These are phyloP conservation scores for Cheiracanthium punctorium DNA, from an alignment of 2,888 invertebrate species.

Conservation along the genomic window DNA sequence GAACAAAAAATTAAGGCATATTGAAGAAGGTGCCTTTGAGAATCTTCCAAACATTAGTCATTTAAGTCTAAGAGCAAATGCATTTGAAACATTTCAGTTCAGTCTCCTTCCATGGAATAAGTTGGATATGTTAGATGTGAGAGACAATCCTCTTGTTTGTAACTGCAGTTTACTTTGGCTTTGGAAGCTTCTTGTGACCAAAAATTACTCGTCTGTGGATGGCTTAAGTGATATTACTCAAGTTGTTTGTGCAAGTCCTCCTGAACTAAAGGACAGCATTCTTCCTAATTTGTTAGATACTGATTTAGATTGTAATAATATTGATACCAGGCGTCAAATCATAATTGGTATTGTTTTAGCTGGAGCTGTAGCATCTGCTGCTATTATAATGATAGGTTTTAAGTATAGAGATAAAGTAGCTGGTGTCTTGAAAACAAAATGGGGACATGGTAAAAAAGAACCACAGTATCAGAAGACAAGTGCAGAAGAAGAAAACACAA, in stretches of 20 bases:
- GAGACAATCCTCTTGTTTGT: constrained; percentile 89
- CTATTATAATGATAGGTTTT: constrained; percentile 51
- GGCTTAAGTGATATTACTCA: constrained; percentile 52
- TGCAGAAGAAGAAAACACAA: constrained; percentile 69
- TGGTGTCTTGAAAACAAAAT: constrained; percentile 61
- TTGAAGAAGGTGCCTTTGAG: constrained; percentile 68
- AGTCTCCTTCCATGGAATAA: constrained; percentile 80
- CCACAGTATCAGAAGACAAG: constrained; percentile 70
- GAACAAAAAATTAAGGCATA: constrained; percentile 60
- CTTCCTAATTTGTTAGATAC: constrained; percentile 58
- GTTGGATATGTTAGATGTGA: constrained; percentile 84
- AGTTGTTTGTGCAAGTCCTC: constrained; percentile 68
- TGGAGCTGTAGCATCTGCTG: constrained; percentile 25
- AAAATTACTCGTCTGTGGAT: constrained; percentile 52
- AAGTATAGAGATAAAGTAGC: constrained; percentile 60
- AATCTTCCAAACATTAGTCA: constrained; percentile 59
- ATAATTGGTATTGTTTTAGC: constrained; percentile 54
- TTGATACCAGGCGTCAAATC: constrained; percentile 53
- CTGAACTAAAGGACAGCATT: constrained; percentile 44
- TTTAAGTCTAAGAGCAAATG: constrained; percentile 69
- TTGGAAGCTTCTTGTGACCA: constrained; percentile 60
- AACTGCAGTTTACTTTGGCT: constrained; percentile 92
- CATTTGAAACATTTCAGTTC: constrained; percentile 62
- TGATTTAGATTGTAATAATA: constrained; percentile 68
- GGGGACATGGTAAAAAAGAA: constrained; percentile 66